Percentiles rank a stretch among this genome's conserved stretches.
Evolutionary conservation across 2,113 vertebrate species (phyloP).

Genomic region (Bothrops jararaca): DNA sequence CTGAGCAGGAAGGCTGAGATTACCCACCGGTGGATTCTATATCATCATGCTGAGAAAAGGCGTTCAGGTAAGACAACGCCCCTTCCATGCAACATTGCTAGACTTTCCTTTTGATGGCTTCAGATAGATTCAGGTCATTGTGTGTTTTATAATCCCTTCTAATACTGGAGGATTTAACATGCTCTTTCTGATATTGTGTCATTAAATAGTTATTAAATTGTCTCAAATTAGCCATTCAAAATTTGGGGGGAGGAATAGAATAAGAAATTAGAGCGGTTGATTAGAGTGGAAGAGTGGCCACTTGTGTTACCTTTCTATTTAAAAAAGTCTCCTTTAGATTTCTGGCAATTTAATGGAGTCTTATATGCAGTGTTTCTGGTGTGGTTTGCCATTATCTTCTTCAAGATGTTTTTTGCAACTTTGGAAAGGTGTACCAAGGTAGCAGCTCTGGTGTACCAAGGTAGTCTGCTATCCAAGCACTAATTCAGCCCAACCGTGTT

Average conservation of each 20-base stretch:
- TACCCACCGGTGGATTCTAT: no score
- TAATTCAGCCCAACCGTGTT: not conserved
- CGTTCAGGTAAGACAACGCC: no score
- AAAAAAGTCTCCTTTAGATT: not conserved
- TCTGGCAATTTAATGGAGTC: not conserved
- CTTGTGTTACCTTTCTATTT: not conserved
- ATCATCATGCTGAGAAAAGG: no score
- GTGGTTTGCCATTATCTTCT: not conserved
- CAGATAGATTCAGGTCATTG: not conserved
- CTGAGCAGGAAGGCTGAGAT: no score
- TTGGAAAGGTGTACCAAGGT: not conserved
- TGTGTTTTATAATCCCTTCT: not conserved
- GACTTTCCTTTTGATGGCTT: not conserved
- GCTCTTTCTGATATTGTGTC: not conserved
- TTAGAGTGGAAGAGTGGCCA: not conserved
- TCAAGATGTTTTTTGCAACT: not conserved
- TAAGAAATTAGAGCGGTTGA: not conserved
- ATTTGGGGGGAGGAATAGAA: not conserved
- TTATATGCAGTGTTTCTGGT: not conserved
- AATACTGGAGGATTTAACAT: not conserved
- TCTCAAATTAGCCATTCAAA: not conserved
- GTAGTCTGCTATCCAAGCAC: not conserved
- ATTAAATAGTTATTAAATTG: not conserved
- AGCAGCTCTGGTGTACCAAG: not conserved
- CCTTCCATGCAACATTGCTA: not conserved